Percentiles rank a stretch among this genome's conserved stretches.
Evolutionary conservation across 2,797 vertebrate genomes (phyloP).

Genomic region (Galagoides demidoff): DNA sequence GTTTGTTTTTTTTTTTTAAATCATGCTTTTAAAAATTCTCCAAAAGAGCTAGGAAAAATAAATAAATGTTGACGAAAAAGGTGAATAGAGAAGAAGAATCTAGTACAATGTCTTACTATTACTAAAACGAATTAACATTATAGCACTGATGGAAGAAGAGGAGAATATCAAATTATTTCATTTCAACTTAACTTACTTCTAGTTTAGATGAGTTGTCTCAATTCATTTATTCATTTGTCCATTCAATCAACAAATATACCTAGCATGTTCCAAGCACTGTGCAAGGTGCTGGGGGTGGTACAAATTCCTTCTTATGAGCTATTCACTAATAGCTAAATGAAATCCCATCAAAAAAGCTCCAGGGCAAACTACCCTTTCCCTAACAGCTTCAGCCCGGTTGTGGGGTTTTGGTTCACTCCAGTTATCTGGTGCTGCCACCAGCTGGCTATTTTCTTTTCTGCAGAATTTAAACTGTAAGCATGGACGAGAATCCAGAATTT

Average conservation of each 20-base stretch:
- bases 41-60: not conserved
- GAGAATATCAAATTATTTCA: not conserved
- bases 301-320: not conserved
- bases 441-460: slow-evolving; percentile 27
- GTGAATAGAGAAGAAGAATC: slow-evolving; percentile 14
- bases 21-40: not conserved
- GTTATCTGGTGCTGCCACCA: slow-evolving; percentile 72
- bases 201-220: not conserved
- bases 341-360: not conserved
- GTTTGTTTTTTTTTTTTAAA: not conserved
- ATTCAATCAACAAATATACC: not conserved
- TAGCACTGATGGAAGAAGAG: not conserved
- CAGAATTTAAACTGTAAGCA: not conserved
- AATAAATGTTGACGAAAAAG: not conserved
- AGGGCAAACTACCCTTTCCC: accelerated
- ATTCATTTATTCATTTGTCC: not conserved
- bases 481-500: not conserved
- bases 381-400: accelerated
- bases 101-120: not conserved
- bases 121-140: slow-evolving; percentile 16
- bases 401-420: not conserved
- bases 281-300: not conserved
- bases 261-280: not conserved
- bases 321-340: not conserved
- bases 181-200: not conserved